These are phyloP conservation scores for Acanthosoma haemorrhoidale DNA, from an alignment of 2,888 invertebrate genomes.

Conservation along the genomic window DNA sequence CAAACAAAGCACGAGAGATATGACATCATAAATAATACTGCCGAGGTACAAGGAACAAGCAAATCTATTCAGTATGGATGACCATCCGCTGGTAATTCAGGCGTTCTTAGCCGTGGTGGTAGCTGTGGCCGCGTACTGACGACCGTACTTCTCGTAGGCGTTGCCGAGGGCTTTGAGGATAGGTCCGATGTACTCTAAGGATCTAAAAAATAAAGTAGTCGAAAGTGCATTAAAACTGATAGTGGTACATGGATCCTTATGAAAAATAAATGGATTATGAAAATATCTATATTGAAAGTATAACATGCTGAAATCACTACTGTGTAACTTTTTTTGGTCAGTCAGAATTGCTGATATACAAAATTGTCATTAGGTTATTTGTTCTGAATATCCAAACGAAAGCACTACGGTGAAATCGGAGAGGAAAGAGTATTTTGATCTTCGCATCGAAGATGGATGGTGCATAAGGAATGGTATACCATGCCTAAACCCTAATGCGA, in stretches of 20 bases:
- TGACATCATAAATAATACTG: neutral
- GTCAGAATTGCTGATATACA: no score
- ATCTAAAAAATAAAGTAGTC: conserved; percentile 42
- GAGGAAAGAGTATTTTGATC: no score
- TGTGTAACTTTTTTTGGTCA: no score
- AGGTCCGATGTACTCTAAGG: conserved; percentile 44
- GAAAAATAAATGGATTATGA: neutral
- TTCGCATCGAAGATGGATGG: no score
- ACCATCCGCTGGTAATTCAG: neutral
- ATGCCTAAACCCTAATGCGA: no score
- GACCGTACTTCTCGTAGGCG: conserved; percentile 43
- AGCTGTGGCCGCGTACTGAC: neutral
- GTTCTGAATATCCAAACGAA: no score
- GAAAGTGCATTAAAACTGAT: neutral
- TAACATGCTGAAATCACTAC: no score
- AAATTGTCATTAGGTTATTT: no score
- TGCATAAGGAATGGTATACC: no score
- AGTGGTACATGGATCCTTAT: neutral
- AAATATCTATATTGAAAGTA: neutral
- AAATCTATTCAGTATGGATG: neutral
- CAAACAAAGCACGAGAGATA: neutral
- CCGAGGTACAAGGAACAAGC: neutral
- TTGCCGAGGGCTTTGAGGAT: conserved; percentile 43
- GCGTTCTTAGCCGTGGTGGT: neutral
- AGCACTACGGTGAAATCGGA: no score